Evolutionary conservation across 2,888 invertebrate genomes (phyloP), one percentile per base, ranked within the genome.

Genomic region (Zaprionus lineosus): DNA sequence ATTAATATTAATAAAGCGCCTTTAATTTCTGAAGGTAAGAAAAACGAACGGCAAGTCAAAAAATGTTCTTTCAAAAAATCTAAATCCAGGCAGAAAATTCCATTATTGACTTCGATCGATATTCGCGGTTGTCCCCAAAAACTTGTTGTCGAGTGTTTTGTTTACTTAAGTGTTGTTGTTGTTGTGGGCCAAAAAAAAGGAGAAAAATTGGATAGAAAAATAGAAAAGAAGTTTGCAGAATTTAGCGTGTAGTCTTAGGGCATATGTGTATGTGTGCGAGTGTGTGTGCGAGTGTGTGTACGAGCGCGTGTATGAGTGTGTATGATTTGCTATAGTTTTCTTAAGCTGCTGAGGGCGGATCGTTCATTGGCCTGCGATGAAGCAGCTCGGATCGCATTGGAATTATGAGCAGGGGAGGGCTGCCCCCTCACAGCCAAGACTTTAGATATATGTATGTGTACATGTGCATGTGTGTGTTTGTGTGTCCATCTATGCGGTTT

Each of bases 341-440:
- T 62, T 51, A 69, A 65, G 71, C 62, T 62, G 60, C 61, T 36
- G 84, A 69, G 70, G 77, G 84, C 77, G 79, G 79, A 74, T 82
- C 75, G 77, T 81, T 63, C 84, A 84, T 84, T 77, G 84, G 77
- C 77, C 77, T 51, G 81, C 46, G 52, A 50, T 34, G 52, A 33
- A 52, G 33, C 46, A 41, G 28, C 40, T 39, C 41, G 48, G 53
- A 56, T 58, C 50, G 50, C 36, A 68, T 71, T 55, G 63, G 57
- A 39, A 63, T 37, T n/a, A n/a, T n/a, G n/a, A n/a, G n/a, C n/a
- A n/a, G n/a, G n/a, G n/a, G n/a, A n/a, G n/a, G n/a, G n/a, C n/a
- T n/a, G n/a, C n/a, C n/a, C n/a, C n/a, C n/a, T n/a, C n/a, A n/a
- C n/a, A n/a, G n/a, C n/a, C n/a, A n/a, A n/a, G n/a, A n/a, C n/a